These are phyloP conservation scores for Acipenser oxyrinchus DNA, from an alignment of 2,797 vertebrate species.

Conservation along the genomic window DNA sequence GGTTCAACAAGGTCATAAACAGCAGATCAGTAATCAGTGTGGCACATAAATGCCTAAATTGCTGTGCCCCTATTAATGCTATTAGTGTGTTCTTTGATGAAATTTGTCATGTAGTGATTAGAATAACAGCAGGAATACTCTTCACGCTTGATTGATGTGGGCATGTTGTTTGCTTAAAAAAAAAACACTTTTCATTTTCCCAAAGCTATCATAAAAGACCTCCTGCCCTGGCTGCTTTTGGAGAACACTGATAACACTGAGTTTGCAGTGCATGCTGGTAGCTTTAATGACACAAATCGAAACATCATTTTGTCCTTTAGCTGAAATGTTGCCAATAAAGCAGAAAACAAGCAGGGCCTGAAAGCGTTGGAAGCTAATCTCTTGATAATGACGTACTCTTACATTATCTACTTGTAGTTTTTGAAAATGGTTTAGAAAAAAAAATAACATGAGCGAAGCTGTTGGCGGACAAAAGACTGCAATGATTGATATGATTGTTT, in stretches of 20 bases:
- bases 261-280: background rate
- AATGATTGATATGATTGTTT: too few species aligned
- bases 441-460: too few species aligned
- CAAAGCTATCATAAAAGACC: conserved; percentile 1
- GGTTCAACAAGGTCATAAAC: conserved; percentile 20
- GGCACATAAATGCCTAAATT: background rate
- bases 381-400: too few species aligned
- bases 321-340: background rate
- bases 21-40: conserved; percentile 14
- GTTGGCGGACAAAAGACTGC: too few species aligned
- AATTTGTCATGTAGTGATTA: conserved; percentile 33
- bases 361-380: background rate
- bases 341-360: background rate
- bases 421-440: too few species aligned
- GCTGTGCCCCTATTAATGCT: background rate
- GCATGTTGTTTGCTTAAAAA: conserved; percentile 11
- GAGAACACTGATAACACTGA: background rate
- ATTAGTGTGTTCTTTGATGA: conserved; percentile 6
- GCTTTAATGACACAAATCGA: background rate
- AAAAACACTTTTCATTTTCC: background rate
- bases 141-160: conserved; percentile 25
- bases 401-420: too few species aligned
- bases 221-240: background rate
- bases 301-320: background rate
- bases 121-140: conserved; percentile 20